Conservation (phyloP, 2,113 vertebrate species). For the Phoenicopterus ruber region DNA sequence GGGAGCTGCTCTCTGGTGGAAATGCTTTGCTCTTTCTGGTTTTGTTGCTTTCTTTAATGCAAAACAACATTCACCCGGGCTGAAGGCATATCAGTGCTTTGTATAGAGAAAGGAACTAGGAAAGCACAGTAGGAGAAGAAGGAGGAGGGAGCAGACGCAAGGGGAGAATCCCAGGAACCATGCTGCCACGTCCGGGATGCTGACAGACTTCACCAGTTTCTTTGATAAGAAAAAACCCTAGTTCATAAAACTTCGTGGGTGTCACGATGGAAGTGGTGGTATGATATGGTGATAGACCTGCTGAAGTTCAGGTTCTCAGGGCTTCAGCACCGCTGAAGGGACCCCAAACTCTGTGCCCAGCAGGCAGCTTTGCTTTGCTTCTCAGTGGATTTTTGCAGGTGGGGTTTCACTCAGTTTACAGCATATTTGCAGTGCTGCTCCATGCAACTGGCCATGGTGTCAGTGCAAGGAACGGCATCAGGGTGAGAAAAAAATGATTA, state of each 20-base stretch:
- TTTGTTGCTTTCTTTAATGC: not conserved
- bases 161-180: not conserved
- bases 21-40: not conserved
- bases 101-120: not conserved
- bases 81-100: not conserved
- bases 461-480: not conserved
- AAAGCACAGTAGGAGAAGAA: not conserved
- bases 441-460: not conserved
- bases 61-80: not conserved
- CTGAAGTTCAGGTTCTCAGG: not conserved
- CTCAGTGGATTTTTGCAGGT: not conserved
- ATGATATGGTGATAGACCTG: not conserved
- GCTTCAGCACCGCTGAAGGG: not conserved
- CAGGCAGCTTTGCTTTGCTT: not conserved
- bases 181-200: not conserved
- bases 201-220: not conserved
- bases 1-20: not conserved
- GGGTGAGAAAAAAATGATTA: not conserved
- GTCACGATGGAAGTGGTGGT: not conserved
- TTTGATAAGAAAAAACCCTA: not conserved
- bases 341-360: not conserved
- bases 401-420: not conserved
- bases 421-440: not conserved
- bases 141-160: not conserved
- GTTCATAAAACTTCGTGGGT: not conserved